Conservation (phyloP, 2,113 vertebrate species). For the Seriola dumerili region DNA sequence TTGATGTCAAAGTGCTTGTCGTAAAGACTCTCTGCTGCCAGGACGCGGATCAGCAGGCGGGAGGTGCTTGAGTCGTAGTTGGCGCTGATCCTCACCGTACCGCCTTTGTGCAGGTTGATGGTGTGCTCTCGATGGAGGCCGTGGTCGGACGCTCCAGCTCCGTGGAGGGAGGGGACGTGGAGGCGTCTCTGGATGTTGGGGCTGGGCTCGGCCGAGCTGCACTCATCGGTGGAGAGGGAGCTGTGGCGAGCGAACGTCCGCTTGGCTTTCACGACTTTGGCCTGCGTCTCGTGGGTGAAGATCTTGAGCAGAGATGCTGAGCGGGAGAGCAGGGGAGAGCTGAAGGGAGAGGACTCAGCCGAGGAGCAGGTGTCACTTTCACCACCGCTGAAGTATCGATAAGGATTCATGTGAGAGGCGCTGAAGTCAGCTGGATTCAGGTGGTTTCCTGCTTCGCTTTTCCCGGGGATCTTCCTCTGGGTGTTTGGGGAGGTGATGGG, state of each 20-base stretch:
- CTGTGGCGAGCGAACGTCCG: conserved; percentile 92
- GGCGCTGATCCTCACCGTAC: conserved; percentile 88
- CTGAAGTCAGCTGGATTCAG: conserved; percentile 85
- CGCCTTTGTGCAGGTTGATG: conserved; percentile 88
- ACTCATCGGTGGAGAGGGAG: conserved; percentile 94
- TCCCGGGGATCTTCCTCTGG: conserved; percentile 84
- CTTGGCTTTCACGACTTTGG: conserved; percentile 94
- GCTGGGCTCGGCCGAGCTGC: conserved; percentile 93
- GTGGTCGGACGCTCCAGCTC: conserved; percentile 66
- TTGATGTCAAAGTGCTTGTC: conserved; percentile 90
- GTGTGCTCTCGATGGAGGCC: conserved; percentile 86
- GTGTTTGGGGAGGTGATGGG: conserved; percentile 89
- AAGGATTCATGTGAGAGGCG: conserved; percentile 90
- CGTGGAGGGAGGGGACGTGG: conserved; percentile 80
- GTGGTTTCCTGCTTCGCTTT: conserved; percentile 74
- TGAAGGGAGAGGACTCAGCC: conserved; percentile 94
- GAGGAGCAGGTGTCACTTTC: conserved; percentile 98
- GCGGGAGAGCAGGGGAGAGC: conserved; percentile 93
- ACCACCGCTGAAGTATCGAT: conserved; percentile 93
- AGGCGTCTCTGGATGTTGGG: conserved; percentile 89
- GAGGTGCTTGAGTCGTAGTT: conserved; percentile 91
- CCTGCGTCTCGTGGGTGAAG: conserved; percentile 94
- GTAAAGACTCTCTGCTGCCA: conserved; percentile 92
- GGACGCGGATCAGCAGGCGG: conserved; percentile 90
- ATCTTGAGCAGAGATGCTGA: conserved; percentile 94